phyloP scores from a whole-genome alignment of 2,888 invertebrate genomes.

The Azorinus chamasolen region DNA sequence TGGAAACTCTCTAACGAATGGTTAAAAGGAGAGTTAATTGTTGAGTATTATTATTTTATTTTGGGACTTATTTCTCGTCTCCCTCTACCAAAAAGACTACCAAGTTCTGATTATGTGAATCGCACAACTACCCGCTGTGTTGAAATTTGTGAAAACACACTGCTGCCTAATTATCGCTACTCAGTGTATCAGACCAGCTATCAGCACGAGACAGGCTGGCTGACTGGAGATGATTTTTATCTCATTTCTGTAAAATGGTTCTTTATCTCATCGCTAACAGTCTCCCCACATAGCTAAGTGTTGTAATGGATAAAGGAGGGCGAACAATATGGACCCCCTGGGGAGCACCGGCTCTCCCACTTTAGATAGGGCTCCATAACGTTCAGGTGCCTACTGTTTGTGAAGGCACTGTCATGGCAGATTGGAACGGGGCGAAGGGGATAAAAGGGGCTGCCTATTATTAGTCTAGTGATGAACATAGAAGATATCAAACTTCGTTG shows the following conservation, averaged over 20 bases:
- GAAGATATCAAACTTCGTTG: too few species aligned
- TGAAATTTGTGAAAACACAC: conserved; percentile 64
- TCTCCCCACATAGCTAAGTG: conserved; percentile 6
- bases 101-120: too few species aligned
- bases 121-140: conserved; percentile 46
- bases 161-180: conserved; percentile 56
- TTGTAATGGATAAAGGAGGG: conserved; percentile 6
- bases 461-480: too few species aligned
- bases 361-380: conserved; percentile 8
- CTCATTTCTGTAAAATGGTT: conserved; percentile 62
- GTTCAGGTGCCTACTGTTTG: too few species aligned
- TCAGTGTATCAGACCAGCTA: conserved; percentile 45
- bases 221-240: conserved; percentile 65
- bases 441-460: too few species aligned
- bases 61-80: too few species aligned
- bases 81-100: background rate
- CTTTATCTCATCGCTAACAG: conserved; percentile 56
- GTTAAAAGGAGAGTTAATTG: too few species aligned
- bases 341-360: conserved; percentile 52
- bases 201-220: conserved; percentile 60
- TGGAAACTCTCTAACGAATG: too few species aligned
- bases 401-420: too few species aligned
- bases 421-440: too few species aligned
- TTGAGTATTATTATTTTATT: too few species aligned
- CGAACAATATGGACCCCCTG: conserved; percentile 46